Conservation (phyloP, 2,797 vertebrate genomes). For the Phaenicophaeus curvirostris region DNA sequence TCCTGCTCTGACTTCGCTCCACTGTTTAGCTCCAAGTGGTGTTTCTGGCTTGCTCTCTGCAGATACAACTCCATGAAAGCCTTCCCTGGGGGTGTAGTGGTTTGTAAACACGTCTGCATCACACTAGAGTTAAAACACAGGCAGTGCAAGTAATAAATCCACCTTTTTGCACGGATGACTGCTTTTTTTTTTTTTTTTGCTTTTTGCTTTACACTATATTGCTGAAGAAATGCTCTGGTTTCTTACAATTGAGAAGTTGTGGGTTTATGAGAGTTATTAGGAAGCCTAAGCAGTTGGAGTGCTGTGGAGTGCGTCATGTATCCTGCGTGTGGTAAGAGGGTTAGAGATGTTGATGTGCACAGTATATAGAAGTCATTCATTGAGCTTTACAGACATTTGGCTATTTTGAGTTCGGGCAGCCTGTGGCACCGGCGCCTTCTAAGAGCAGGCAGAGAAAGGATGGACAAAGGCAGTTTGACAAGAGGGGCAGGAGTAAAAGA, state of each 20-base stretch:
- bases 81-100: not conserved
- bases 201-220: not conserved
- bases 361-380: not conserved
- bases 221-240: not conserved
- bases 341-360: not conserved
- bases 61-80: not conserved
- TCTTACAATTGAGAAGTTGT: not conserved
- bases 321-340: not conserved
- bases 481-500: not conserved
- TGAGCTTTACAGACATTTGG: not conserved
- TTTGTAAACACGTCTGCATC: not conserved
- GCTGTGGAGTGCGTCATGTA: not conserved
- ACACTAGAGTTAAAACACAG: not conserved
- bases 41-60: not conserved
- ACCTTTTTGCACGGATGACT: not conserved
- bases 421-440: not conserved
- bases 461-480: not conserved
- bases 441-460: not conserved
- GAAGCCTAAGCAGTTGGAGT: not conserved
- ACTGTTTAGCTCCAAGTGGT: not conserved
- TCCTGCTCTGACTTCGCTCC: not conserved
- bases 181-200: not conserved
- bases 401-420: not conserved
- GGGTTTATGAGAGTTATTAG: not conserved
- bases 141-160: not conserved